These are phyloP conservation scores for Mesorhabditis belari DNA, from an alignment of 2,888 invertebrate species.

Conservation along the genomic window DNA sequence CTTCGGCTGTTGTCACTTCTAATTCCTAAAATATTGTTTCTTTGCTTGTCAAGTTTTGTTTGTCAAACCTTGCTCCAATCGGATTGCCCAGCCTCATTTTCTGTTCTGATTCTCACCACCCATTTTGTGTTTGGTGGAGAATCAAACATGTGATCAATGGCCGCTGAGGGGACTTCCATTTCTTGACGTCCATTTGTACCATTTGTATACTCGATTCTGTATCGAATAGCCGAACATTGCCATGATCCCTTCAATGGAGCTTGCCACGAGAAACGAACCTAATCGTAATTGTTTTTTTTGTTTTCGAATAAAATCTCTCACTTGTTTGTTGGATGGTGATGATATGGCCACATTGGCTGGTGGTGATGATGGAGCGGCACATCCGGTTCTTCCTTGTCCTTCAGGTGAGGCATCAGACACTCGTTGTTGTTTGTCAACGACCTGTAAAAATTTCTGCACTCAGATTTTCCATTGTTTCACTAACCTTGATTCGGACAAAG, in stretches of 20 bases:
- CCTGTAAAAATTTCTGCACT: conserved; percentile 12
- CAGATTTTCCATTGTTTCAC: neutral
- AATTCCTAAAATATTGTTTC: conserved; percentile 20
- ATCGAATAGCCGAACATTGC: conserved; percentile 48
- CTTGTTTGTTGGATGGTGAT: conserved; percentile 41
- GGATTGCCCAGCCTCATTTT: conserved; percentile 50
- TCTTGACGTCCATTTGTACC: conserved; percentile 33
- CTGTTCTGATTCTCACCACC: conserved; percentile 45
- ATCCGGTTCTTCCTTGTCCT: conserved; percentile 51
- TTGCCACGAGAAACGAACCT: conserved; percentile 47
- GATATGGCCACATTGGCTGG: conserved; percentile 46
- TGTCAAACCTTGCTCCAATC: conserved; percentile 42
- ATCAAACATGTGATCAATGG: conserved; percentile 45
- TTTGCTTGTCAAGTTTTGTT: neutral
- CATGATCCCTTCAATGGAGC: conserved; percentile 48
- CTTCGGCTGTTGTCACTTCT: conserved; percentile 43
- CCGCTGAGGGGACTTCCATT: conserved; percentile 35
- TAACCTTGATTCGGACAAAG: conserved; percentile 53
- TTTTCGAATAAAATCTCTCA: conserved; percentile 4
- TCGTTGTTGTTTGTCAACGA: conserved; percentile 46
- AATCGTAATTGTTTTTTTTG: neutral
- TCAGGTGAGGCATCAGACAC: conserved; percentile 50
- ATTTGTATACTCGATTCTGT: conserved; percentile 47
- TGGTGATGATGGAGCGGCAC: conserved; percentile 50
- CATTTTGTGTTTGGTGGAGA: conserved; percentile 51